A percentile compares a stretch with the other conserved stretches of the same genome.
Conservation (phyloP, 2,888 invertebrate genomes). For the Sclerodermus sp. region DNA sequence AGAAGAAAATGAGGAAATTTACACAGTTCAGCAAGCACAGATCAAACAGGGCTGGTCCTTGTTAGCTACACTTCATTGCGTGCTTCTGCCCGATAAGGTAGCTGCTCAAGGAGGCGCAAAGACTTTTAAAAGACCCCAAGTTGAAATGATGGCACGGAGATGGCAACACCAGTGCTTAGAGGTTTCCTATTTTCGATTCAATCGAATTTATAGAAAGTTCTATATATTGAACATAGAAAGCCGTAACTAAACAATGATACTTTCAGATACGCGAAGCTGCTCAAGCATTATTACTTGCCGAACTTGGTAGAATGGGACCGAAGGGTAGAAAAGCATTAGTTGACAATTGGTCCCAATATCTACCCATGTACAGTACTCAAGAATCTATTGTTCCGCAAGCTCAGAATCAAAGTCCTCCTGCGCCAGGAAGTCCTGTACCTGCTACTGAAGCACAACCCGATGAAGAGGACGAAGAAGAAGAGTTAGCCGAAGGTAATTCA, state of each 20-base stretch:
- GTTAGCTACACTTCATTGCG: conserved; percentile 93
- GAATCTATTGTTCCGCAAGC: conserved; percentile 76
- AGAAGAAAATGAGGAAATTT: conserved; percentile 81
- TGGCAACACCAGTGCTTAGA: conserved; percentile 99
- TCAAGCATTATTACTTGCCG: conserved; percentile 91
- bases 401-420: conserved; percentile 54
- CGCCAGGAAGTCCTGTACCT: conserved; percentile 52
- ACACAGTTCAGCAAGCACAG: conserved; percentile 85
- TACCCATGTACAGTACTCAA: conserved; percentile 84
- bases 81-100: conserved; percentile 91
- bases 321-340: conserved; percentile 91
- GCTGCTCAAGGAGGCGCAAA: conserved; percentile 69
- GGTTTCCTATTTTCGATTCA: too few species aligned
- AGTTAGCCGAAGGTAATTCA: conserved; percentile 69
- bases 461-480: conserved; percentile 84
- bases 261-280: conserved; percentile 84
- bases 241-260: too few species aligned
- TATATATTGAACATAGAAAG: too few species aligned
- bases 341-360: conserved; percentile 94
- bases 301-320: conserved; percentile 82
- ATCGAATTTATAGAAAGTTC: too few species aligned
- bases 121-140: conserved; percentile 90
- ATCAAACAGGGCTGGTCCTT: conserved; percentile 98
- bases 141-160: conserved; percentile 94
- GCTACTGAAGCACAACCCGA: conserved; percentile 61